These are phyloP conservation scores for Syngnathus typhle DNA, from an alignment of 2,113 vertebrate species.

Conservation along the genomic window DNA sequence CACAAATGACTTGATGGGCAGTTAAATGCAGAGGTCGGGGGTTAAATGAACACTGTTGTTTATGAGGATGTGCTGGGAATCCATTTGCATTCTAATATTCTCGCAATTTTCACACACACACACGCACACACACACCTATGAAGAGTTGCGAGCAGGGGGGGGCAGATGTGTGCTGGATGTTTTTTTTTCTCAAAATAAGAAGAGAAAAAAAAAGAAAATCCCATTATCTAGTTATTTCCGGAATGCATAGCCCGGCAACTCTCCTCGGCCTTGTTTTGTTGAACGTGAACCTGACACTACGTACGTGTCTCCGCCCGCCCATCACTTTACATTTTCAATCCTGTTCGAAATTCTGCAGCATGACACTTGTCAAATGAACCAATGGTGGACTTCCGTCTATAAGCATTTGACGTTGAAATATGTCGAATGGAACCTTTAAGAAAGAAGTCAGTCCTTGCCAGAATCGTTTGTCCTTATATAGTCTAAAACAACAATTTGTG, in stretches of 20 bases:
- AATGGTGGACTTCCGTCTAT: slow-evolving; percentile 5
- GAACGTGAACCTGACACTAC: slow-evolving; percentile 98
- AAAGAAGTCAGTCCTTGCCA: background rate
- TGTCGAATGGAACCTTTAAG: background rate
- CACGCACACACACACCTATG: slow-evolving; percentile 49
- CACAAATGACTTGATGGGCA: slow-evolving; percentile 99
- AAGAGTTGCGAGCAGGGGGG: slow-evolving; percentile 70
- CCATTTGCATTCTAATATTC: slow-evolving; percentile 99
- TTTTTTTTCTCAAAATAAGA: slow-evolving; percentile 82
- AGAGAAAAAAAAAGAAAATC: slow-evolving; percentile 73
- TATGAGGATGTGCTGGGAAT: slow-evolving; percentile 97
- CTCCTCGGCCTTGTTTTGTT: slow-evolving; percentile 97
- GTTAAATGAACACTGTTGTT: slow-evolving; percentile 99
- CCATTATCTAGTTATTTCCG: slow-evolving; percentile 99
- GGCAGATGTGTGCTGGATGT: slow-evolving; percentile 59
- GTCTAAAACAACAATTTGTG: too few relatives aligned
- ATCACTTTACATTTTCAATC: slow-evolving; percentile 91
- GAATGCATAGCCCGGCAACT: slow-evolving; percentile 89
- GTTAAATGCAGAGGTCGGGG: slow-evolving; percentile 92
- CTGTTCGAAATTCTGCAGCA: slow-evolving; percentile 91
- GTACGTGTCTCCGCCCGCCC: slow-evolving; percentile 78
- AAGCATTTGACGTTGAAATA: background rate
- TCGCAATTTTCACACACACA: slow-evolving; percentile 78
- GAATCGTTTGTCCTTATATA: background rate
- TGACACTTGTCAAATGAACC: slow-evolving; percentile 53